A percentile compares a stretch with the other conserved stretches of the same genome.
These are phyloP conservation scores for Aporophyla nigra DNA, from an alignment of 2,888 invertebrate genomes.

Conservation along the genomic window DNA sequence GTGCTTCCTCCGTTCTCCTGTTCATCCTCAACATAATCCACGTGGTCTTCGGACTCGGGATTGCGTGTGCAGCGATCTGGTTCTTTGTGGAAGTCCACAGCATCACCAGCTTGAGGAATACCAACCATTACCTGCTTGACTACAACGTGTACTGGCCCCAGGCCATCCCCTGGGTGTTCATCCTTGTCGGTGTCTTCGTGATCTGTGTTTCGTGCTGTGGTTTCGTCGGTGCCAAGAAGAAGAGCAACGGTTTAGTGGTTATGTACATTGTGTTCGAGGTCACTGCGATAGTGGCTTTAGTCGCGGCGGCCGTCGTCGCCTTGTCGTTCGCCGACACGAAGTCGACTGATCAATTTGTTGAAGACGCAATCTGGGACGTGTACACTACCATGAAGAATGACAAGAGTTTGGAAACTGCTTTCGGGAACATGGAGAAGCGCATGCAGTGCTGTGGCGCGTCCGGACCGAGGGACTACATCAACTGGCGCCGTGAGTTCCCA, in stretches of 20 bases:
- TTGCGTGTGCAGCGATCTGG: conserved; percentile 81
- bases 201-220: conserved; percentile 81
- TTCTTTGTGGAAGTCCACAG: conserved; percentile 82
- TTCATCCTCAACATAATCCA: conserved; percentile 80
- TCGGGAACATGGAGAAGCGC: conserved; percentile 81
- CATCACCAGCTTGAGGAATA: conserved; percentile 80
- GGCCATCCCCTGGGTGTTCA: conserved; percentile 86
- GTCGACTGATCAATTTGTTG: conserved; percentile 82
- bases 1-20: conserved; percentile 68
- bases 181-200: conserved; percentile 80
- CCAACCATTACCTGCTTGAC: conserved; percentile 85
- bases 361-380: conserved; percentile 86
- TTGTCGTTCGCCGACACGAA: conserved; percentile 82
- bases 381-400: conserved; percentile 81
- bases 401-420: conserved; percentile 73
- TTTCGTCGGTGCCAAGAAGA: conserved; percentile 79
- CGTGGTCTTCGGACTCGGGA: conserved; percentile 76
- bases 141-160: conserved; percentile 88
- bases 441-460: conserved; percentile 87
- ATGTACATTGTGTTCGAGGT: conserved; percentile 77
- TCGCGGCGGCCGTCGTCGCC: conserved; percentile 78
- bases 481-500: conserved; percentile 83
- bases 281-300: conserved; percentile 74
- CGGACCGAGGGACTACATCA: conserved; percentile 85
- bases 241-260: conserved; percentile 75